A percentile compares a stretch with the other conserved stretches of the same genome.
Evolutionary conservation across 2,113 vertebrate species (phyloP).

Genomic region (Anarhynchus alexandrinus): DNA sequence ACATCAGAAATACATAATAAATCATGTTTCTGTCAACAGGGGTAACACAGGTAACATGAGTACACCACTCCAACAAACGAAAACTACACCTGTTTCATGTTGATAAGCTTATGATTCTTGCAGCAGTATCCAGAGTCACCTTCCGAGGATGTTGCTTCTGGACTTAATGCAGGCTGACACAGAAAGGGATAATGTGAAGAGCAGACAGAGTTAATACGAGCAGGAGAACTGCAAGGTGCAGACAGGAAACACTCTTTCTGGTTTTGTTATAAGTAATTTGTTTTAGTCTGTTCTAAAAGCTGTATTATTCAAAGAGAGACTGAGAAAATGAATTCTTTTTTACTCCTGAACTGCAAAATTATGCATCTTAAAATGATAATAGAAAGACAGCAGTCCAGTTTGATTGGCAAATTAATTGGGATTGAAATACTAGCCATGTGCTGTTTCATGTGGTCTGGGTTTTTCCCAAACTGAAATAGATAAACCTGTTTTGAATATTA

Average conservation of each 20-base stretch:
- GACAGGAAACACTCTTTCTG: not conserved
- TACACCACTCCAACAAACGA: not conserved
- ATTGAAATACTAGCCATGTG: not conserved
- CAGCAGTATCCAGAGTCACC: not conserved
- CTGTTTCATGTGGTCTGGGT: not conserved
- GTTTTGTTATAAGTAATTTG: not conserved
- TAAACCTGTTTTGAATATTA: not conserved
- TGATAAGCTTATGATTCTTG: not conserved
- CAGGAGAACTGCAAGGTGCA: not conserved
- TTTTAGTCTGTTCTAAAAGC: not conserved
- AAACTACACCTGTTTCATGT: not conserved
- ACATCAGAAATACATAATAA: not conserved
- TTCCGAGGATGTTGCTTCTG: not conserved
- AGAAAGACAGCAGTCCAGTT: not conserved
- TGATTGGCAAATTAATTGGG: not conserved
- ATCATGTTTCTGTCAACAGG: not conserved
- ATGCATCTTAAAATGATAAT: not conserved
- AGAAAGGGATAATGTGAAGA: not conserved
- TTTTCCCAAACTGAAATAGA: not conserved
- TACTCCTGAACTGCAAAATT: not conserved
- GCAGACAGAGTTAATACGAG: not conserved
- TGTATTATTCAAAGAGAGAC: not conserved
- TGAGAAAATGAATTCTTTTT: not conserved
- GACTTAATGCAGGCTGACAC: not conserved
- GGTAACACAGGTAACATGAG: not conserved